These are phyloP conservation scores for Anthoscopus minutus DNA, from an alignment of 2,113 vertebrate genomes.

Conservation along the genomic window DNA sequence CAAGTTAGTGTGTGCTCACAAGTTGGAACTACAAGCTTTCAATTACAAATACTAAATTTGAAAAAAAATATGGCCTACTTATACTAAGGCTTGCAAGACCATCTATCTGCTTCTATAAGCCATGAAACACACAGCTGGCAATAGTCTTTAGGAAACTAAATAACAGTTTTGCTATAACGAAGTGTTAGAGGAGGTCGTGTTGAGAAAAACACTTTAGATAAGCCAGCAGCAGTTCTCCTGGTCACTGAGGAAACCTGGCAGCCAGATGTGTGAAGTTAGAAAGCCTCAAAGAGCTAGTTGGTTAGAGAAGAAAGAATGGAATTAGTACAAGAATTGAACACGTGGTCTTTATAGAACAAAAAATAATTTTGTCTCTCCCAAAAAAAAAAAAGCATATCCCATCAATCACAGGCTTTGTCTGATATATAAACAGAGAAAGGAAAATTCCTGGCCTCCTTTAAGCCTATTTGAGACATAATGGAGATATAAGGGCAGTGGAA, in stretches of 20 bases:
- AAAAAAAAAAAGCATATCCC: background rate
- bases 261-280: background rate
- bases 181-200: background rate
- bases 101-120: background rate
- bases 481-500: background rate
- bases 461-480: background rate
- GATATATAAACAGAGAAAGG: background rate
- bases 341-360: background rate
- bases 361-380: background rate
- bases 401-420: background rate
- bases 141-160: background rate
- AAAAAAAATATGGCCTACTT: background rate
- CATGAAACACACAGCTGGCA: slow-evolving; percentile 1
- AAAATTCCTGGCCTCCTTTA: background rate
- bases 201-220: slow-evolving; percentile 8
- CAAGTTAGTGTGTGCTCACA: background rate
- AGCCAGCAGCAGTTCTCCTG: background rate
- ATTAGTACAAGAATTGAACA: background rate
- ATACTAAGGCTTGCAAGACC: background rate
- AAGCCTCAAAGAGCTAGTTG: background rate
- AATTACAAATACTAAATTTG: background rate
- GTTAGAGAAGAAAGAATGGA: background rate
- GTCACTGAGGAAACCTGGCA: background rate
- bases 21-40: background rate
- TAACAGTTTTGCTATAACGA: slow-evolving; percentile 11